Evolutionary conservation across 2,113 vertebrate genomes (phyloP), one percentile per base, ranked within the genome.

Genomic region (Protomyctophum bolini): DNA sequence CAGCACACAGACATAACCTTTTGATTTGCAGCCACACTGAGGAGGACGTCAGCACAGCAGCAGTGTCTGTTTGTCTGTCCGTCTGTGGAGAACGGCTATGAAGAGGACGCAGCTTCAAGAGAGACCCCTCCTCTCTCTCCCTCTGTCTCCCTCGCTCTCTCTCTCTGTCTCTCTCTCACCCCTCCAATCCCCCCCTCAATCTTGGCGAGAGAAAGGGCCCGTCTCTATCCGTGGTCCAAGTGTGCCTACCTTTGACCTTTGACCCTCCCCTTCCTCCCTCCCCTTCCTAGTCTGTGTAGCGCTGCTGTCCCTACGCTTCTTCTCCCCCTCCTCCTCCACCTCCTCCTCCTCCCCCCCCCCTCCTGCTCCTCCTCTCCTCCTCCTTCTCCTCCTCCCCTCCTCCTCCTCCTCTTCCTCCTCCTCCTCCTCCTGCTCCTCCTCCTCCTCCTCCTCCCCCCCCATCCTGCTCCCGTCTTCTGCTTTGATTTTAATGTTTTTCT

Each of bases 201-300:
- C 4, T 73, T 76, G 67, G 80, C 10, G 56, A 82, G 66, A 82
- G 76, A 81, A 79, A 72, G 69, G 64, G 71, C 60, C 63, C 72
- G n/a, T 33, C 51, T 79, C 67, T 89, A 83, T 93, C 84, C 91
- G 84, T 87, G 88, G 89, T 86, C 89, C 80, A 80, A 89, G 90
- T 86, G 88, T 74, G 78, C 77, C 73, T 59, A 65, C 68, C 61
- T 84, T 77, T 73, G 73, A 64, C 12, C 33, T 41, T 6, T 41
- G 3, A 71, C 64, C 58, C 63, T 55, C 66, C 70, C 50, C 67
- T 73, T 66, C 47, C 56, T 51, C 10, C 10, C 62, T 75, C 46
- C 45, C 45, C 14, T 55, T 29, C 10, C 21, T 15, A 45, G 8
- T 58, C 12, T 47, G 28, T 58, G 41, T 68, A 46, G 66, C 33